Evolutionary conservation across 2,797 vertebrate genomes (phyloP).

Genomic region (Spinus pinus): DNA sequence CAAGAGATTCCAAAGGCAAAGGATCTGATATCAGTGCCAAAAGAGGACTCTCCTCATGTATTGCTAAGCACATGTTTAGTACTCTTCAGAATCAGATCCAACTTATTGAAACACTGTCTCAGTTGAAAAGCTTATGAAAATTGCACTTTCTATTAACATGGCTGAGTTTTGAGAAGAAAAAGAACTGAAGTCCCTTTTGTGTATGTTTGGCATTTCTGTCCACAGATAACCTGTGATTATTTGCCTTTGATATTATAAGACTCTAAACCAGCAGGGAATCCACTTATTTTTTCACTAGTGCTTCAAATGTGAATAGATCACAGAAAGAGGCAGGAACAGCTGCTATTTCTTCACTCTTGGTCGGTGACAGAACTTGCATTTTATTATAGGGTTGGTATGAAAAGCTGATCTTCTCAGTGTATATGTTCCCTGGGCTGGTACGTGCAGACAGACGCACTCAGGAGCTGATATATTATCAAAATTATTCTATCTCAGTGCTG

Average conservation of each 20-base stretch:
- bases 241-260: not conserved
- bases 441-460: not conserved
- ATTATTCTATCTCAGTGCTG: not conserved
- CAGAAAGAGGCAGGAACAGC: not conserved
- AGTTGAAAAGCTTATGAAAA: not conserved
- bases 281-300: fast-evolving
- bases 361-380: slow-evolving; percentile 24
- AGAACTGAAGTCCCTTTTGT: not conserved
- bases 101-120: not conserved
- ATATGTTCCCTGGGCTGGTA: not conserved
- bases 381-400: slow-evolving; percentile 6
- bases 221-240: not conserved
- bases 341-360: slow-evolving; percentile 24
- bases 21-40: not conserved
- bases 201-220: not conserved
- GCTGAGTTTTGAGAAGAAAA: not conserved
- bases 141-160: not conserved
- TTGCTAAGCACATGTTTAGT: not conserved
- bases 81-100: not conserved
- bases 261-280: not conserved
- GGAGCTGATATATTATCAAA: not conserved
- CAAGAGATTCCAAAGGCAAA: not conserved
- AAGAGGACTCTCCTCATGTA: not conserved
- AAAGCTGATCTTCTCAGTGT: not conserved
- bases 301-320: not conserved